Conservation (phyloP, 2,797 vertebrate species). For the Cryptoblepharus egeriae region DNA sequence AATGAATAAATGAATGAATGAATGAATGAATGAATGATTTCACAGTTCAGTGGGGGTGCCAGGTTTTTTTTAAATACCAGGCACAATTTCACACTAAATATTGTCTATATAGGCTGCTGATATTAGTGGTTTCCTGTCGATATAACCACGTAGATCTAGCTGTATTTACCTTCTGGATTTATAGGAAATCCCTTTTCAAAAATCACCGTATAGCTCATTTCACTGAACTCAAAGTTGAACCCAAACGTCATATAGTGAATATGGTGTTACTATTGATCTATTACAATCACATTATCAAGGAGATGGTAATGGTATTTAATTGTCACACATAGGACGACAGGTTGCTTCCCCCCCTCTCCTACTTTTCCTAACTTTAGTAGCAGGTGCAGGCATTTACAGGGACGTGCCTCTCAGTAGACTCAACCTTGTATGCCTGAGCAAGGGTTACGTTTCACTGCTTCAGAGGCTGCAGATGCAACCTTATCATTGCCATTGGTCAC, state of each 20-base stretch:
- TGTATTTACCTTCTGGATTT: neutral
- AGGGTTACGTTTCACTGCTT: constrained; percentile 25
- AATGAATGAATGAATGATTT: no score
- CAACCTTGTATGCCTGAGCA: neutral
- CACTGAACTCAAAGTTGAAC: neutral
- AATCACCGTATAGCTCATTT: neutral
- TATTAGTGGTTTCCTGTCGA: neutral
- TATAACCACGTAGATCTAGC: neutral
- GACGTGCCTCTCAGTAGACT: neutral
- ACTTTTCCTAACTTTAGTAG: neutral
- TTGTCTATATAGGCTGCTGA: no score
- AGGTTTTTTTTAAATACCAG: no score
- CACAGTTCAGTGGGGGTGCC: no score
- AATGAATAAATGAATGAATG: no score
- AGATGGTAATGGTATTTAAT: neutral
- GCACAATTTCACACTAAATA: no score
- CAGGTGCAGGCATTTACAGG: neutral
- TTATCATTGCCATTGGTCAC: constrained; percentile 41
- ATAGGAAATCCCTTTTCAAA: neutral
- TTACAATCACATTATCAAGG: neutral
- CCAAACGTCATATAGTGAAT: no score
- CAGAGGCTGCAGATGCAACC: constrained; percentile 32
- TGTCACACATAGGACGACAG: neutral
- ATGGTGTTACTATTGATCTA: no score
- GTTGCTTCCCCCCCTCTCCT: neutral